These are phyloP conservation scores for Hyalella azteca DNA, from an alignment of 2,888 invertebrate genomes.

Conservation along the genomic window DNA sequence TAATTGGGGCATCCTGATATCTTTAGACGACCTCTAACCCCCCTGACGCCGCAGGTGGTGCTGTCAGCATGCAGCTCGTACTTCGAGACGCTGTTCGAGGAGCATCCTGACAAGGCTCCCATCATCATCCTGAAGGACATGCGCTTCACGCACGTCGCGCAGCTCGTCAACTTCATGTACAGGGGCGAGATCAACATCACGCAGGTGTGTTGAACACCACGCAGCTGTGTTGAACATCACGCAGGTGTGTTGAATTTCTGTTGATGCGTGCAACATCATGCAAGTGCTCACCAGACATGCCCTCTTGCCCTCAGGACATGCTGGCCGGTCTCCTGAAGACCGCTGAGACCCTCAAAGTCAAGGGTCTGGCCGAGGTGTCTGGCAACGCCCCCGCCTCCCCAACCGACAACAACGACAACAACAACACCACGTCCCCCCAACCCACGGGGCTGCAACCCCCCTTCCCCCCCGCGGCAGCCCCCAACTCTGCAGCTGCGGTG, in stretches of 20 bases:
- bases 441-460: not conserved
- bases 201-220: conserved; percentile 70
- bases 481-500: conserved; percentile 41
- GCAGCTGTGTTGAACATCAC: not conserved
- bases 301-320: conserved; percentile 72
- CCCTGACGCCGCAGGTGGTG: conserved; percentile 84
- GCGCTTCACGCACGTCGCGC: conserved; percentile 85
- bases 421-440: not conserved
- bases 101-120: conserved; percentile 80
- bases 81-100: conserved; percentile 83
- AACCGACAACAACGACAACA: not conserved
- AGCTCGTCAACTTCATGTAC: conserved; percentile 92
- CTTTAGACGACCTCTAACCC: too few species aligned
- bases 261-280: not conserved
- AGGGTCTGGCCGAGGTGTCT: conserved; percentile 87
- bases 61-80: conserved; percentile 91
- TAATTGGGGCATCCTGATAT: too few species aligned
- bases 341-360: conserved; percentile 88
- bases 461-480: not conserved
- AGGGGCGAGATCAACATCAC: conserved; percentile 94
- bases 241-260: not conserved
- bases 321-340: conserved; percentile 86
- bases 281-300: not conserved
- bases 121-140: conserved; percentile 89
- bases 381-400: conserved; percentile 68